These are phyloP conservation scores for Fulica atra DNA, from an alignment of 2,113 vertebrate species.

Conservation along the genomic window DNA sequence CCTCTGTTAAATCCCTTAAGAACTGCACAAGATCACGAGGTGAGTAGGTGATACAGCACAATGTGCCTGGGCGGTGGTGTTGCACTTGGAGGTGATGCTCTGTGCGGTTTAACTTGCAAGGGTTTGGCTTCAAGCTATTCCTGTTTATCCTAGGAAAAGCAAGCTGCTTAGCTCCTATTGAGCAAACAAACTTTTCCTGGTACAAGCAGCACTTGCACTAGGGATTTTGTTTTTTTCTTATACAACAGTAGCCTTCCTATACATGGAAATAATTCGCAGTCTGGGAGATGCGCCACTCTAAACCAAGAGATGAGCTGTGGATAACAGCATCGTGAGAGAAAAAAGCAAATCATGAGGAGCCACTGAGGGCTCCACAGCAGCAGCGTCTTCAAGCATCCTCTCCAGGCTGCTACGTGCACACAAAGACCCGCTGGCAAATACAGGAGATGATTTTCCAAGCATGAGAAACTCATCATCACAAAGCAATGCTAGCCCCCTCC, in stretches of 20 bases:
- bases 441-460: background rate
- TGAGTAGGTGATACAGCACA: accelerated
- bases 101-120: background rate
- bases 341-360: background rate
- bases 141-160: background rate
- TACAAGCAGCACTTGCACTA: background rate
- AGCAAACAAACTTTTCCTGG: background rate
- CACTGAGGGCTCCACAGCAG: background rate
- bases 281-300: background rate
- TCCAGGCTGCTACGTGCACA: background rate
- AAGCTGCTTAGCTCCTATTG: background rate
- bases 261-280: background rate
- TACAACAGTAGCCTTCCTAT: background rate
- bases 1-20: background rate
- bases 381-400: accelerated
- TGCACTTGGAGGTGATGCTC: background rate
- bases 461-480: background rate
- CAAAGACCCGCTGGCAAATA: background rate
- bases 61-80: accelerated
- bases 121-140: background rate
- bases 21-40: background rate
- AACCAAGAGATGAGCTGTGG: too few species aligned
- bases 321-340: too few species aligned
- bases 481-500: background rate
- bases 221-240: background rate